These are phyloP conservation scores for Sceloporus tristichus DNA, from an alignment of 2,113 vertebrate species.

Conservation along the genomic window DNA sequence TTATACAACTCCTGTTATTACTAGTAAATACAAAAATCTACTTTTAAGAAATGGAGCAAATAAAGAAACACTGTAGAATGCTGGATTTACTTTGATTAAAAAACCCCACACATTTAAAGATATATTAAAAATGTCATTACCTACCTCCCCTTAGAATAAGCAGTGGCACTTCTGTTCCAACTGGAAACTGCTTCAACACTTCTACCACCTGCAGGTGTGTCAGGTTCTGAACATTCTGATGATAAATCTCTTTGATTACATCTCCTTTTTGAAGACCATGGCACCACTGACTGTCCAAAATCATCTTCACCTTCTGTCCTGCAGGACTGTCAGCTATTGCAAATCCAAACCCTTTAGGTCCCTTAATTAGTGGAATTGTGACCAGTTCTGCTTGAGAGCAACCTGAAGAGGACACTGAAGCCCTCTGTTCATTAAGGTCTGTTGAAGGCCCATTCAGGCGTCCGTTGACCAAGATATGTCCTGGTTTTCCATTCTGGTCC, in stretches of 20 bases:
- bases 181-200: conserved; percentile 95
- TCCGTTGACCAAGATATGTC: conserved; percentile 80
- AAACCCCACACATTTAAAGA: not conserved
- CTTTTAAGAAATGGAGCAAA: not conserved
- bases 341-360: conserved; percentile 95
- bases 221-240: conserved; percentile 93
- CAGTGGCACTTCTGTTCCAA: conserved; percentile 92
- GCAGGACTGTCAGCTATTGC: conserved; percentile 95
- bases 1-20: not conserved
- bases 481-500: conserved; percentile 82
- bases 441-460: conserved; percentile 79
- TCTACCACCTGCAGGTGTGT: conserved; percentile 97
- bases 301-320: conserved; percentile 99
- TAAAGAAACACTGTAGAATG: not conserved
- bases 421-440: conserved; percentile 77
- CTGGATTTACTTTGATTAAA: not conserved
- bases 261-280: conserved; percentile 95
- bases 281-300: conserved; percentile 98
- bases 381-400: conserved; percentile 92
- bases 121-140: conserved; percentile 29
- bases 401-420: conserved; percentile 83
- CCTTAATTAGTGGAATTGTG: conserved; percentile 92
- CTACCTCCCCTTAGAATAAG: conserved; percentile 95
- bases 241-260: conserved; percentile 96
- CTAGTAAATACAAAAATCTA: conserved; percentile 11